Evolutionary conservation across 2,113 vertebrate genomes (phyloP).

Genomic region (Megalops atlanticus): DNA sequence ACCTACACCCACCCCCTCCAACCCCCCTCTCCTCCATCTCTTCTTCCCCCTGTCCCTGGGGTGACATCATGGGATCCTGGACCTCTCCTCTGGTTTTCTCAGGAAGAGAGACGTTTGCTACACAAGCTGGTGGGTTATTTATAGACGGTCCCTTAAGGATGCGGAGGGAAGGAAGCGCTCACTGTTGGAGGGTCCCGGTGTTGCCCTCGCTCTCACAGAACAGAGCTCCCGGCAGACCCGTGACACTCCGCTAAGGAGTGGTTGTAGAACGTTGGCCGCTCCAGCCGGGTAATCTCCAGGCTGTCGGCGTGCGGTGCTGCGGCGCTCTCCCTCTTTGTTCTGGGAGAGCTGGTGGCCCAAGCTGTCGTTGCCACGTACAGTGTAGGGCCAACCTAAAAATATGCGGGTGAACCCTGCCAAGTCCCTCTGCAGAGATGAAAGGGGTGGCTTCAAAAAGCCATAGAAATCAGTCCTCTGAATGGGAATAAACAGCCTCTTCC

Average conservation of each 20-base stretch:
- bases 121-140: conserved; percentile 33
- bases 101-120: conserved; percentile 49
- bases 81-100: conserved; percentile 67
- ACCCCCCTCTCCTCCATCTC: conserved; percentile 40
- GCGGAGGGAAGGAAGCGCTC: not conserved
- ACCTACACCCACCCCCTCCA: conserved; percentile 6
- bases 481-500: conserved; percentile 15
- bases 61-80: conserved; percentile 62
- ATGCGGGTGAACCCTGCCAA: conserved; percentile 8
- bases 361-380: not conserved
- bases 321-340: too few species aligned
- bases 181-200: not conserved
- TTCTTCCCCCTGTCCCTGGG: conserved; percentile 49
- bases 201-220: too few species aligned
- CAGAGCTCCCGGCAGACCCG: too few species aligned
- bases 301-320: too few species aligned
- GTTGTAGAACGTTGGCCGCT: too few species aligned
- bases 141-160: conserved; percentile 33
- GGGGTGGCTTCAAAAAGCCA: not conserved
- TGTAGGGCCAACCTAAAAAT: not conserved
- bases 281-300: too few species aligned
- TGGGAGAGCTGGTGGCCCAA: not conserved
- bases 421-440: not conserved
- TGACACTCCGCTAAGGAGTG: too few species aligned
- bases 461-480: not conserved